These are phyloP conservation scores for Crematogaster levior DNA, from an alignment of 2,888 invertebrate species.

Conservation along the genomic window DNA sequence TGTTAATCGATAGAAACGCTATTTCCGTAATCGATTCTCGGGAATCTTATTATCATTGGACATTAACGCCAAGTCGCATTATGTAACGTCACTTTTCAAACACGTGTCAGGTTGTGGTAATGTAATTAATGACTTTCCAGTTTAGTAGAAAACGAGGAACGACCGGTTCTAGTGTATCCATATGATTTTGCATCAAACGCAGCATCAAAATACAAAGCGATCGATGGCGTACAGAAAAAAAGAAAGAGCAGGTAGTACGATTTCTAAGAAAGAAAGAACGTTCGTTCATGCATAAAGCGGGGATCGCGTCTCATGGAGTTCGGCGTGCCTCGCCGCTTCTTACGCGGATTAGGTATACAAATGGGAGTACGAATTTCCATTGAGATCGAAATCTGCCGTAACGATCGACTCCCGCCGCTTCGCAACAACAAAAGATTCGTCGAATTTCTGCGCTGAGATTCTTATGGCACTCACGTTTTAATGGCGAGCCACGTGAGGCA, in stretches of 20 bases:
- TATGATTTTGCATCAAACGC: slow-evolving; percentile 9
- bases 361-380: background rate
- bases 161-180: background rate
- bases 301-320: background rate
- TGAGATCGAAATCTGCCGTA: slow-evolving; percentile 10
- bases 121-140: slow-evolving; percentile 7
- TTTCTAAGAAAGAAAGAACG: slow-evolving; percentile 5
- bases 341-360: slow-evolving; percentile 52
- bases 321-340: slow-evolving; percentile 44
- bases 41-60: slow-evolving; percentile 5
- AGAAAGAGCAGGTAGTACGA: slow-evolving; percentile 11
- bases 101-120: background rate
- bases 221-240: background rate
- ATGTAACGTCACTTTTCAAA: background rate
- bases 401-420: slow-evolving; percentile 10
- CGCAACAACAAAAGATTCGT: background rate
- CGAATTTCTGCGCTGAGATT: slow-evolving; percentile 54
- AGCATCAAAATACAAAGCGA: slow-evolving; percentile 15
- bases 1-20: background rate
- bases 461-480: slow-evolving; percentile 72
- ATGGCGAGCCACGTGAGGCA: slow-evolving; percentile 57
- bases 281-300: slow-evolving; percentile 12
- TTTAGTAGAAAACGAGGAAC: background rate
- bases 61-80: slow-evolving; percentile 3
- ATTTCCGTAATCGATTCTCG: background rate